phyloP scores from a whole-genome alignment of 2,113 vertebrate genomes.

The Dipodomys spectabilis region DNA sequence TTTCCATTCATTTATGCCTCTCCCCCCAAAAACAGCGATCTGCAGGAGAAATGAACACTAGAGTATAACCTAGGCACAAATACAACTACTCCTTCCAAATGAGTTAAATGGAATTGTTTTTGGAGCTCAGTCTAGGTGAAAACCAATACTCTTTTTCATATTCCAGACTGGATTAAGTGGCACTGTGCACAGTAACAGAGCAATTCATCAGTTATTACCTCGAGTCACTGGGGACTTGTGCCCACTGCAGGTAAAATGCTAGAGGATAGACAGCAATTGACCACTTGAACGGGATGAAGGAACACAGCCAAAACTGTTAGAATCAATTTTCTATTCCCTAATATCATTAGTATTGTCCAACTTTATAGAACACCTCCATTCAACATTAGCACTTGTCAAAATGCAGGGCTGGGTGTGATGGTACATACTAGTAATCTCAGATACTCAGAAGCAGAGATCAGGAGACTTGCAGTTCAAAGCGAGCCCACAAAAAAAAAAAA shows the following conservation, averaged over 20 bases:
- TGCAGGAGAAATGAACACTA: neutral
- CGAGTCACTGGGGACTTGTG: neutral
- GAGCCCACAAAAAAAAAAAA: no score
- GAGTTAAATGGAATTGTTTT: neutral
- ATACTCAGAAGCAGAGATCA: no score
- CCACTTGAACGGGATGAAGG: neutral
- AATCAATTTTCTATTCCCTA: neutral
- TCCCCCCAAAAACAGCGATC: neutral
- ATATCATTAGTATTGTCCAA: neutral
- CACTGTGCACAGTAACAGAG: neutral
- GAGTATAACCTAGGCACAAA: neutral
- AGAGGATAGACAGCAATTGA: neutral
- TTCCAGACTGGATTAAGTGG: neutral
- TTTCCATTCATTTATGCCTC: neutral
- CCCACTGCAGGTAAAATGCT: neutral
- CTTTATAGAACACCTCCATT: neutral
- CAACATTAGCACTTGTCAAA: neutral
- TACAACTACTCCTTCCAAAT: neutral
- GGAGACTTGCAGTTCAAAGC: no score
- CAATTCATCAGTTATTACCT: neutral
- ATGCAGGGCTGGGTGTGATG: neutral
- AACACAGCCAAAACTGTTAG: neutral
- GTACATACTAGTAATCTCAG: neutral
- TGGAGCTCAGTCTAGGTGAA: neutral
- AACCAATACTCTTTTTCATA: neutral